Evolutionary conservation across 1,140 invertebrate species (phyloP).

Genomic region (Acromyrmex charruanus): DNA sequence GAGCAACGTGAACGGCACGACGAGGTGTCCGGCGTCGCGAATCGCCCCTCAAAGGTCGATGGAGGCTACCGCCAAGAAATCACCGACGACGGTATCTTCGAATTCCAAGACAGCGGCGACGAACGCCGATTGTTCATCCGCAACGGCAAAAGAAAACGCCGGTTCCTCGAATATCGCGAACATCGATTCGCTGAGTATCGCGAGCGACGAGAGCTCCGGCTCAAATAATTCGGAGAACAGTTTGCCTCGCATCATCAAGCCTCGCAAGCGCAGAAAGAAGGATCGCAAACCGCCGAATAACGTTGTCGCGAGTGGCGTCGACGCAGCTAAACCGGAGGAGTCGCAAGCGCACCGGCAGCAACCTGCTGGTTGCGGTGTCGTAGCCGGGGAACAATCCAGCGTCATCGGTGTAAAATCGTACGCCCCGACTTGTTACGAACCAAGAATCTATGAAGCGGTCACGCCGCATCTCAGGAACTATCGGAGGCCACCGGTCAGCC

Average conservation of each 20-base stretch:
- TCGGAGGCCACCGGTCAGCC: conserved; percentile 71
- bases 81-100: neutral
- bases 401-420: conserved; percentile 82
- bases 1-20: conserved; percentile 50
- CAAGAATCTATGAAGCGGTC: conserved; percentile 74
- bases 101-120: conserved; percentile 50
- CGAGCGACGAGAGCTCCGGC: conserved; percentile 92
- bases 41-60: conserved; percentile 63
- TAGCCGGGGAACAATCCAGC: conserved; percentile 72
- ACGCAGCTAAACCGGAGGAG: conserved; percentile 84
- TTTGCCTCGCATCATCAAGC: conserved; percentile 95
- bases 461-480: conserved; percentile 68
- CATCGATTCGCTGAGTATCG: conserved; percentile 90
- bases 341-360: conserved; percentile 81
- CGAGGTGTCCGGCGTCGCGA: conserved; percentile 65
- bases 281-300: conserved; percentile 90
- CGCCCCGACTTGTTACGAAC: conserved; percentile 79
- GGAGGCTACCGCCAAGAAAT: conserved; percentile 59
- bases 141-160: conserved; percentile 65
- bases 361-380: conserved; percentile 69
- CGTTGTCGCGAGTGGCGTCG: conserved; percentile 77
- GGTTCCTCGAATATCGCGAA: conserved; percentile 79
- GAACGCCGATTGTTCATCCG: conserved; percentile 63
- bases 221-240: conserved; percentile 92
- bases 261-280: conserved; percentile 95